Conservation (phyloP, 2,113 vertebrate species). For the Mus spicilegus region DNA sequence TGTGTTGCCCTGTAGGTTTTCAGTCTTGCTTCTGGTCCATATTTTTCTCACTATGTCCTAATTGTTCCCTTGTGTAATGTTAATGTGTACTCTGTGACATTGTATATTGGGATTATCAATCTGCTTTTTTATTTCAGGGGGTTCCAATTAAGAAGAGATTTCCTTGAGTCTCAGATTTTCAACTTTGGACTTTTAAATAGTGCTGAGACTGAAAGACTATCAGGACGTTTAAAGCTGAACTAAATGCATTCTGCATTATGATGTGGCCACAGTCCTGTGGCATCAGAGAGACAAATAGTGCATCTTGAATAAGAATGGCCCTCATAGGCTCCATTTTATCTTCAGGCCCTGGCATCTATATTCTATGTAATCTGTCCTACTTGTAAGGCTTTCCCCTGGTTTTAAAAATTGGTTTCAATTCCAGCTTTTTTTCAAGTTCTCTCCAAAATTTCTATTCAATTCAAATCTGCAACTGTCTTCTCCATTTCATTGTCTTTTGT, state of each 20-base stretch:
- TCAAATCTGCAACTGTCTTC: neutral
- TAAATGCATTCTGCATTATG: neutral
- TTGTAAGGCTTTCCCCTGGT: neutral
- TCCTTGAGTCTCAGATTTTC: neutral
- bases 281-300: neutral
- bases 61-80: neutral
- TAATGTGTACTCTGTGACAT: neutral
- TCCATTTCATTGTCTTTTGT: neutral
- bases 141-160: neutral
- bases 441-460: neutral
- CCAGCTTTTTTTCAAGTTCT: neutral
- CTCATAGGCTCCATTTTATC: neutral
- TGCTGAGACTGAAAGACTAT: neutral
- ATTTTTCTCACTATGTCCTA: neutral
- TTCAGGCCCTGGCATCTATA: neutral
- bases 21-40: neutral
- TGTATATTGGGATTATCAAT: neutral
- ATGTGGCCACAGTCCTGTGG: neutral
- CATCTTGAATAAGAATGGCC: neutral
- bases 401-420: neutral
- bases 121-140: neutral
- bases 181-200: too few species aligned
- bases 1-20: neutral
- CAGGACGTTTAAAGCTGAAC: neutral
- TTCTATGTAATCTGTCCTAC: neutral